Percentiles rank a stretch among this genome's conserved stretches.
phyloP scores from a whole-genome alignment of 2,888 invertebrate species.

The Perithous albicinctus region DNA sequence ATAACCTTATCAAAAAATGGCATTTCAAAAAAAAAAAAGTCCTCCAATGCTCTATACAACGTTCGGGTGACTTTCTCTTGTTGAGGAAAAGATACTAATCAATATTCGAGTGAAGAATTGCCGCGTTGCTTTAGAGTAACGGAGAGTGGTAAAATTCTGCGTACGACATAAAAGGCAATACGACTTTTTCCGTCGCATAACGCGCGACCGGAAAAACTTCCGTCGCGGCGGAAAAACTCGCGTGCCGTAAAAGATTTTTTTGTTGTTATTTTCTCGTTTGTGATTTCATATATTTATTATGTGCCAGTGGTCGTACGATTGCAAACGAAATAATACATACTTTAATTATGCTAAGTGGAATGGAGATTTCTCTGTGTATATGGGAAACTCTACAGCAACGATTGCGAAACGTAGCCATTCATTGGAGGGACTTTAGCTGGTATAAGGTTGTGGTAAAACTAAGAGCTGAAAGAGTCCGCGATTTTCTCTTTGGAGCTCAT shows the following conservation, averaged over 20 bases:
- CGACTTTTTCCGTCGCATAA: constrained; percentile 18
- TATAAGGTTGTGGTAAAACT: background rate
- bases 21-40: constrained; percentile 5
- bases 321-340: background rate
- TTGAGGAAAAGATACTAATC: constrained; percentile 31
- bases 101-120: constrained; percentile 30
- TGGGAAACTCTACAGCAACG: background rate
- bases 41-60: background rate
- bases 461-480: constrained; percentile 1
- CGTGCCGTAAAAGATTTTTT: constrained; percentile 1
- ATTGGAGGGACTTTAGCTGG: background rate
- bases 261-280: background rate
- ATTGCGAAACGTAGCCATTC: background rate
- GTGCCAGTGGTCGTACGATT: background rate
- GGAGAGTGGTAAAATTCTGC: constrained; percentile 19
- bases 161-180: constrained; percentile 35
- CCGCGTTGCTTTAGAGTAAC: background rate
- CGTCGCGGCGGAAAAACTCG: constrained; percentile 15
- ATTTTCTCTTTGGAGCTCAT: constrained; percentile 31
- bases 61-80: background rate
- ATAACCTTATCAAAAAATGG: background rate
- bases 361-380: constrained; percentile 4
- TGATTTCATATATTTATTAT: constrained; percentile 7
- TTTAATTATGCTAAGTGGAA: constrained; percentile 5
- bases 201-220: background rate